Percentiles rank a stretch among this genome's conserved stretches.
Evolutionary conservation across 1,140 invertebrate species (phyloP).

Genomic region (Eumaeus atala): DNA sequence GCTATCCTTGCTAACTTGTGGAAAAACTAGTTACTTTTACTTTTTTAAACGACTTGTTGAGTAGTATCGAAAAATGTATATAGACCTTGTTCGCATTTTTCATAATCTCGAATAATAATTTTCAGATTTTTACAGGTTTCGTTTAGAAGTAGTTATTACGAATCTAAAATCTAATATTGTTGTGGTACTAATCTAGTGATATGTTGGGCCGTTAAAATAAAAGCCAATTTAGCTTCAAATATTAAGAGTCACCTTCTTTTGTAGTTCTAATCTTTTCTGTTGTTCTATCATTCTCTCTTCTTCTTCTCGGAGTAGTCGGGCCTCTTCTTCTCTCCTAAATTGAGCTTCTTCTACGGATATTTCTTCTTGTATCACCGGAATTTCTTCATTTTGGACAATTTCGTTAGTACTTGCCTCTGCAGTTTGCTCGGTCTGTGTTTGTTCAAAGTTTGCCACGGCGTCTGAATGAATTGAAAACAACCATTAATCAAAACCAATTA

Average conservation of each 20-base stretch:
- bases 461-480: background rate
- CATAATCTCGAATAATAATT: too few relatives aligned
- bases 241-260: slow-evolving; percentile 14
- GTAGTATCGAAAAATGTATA: too few relatives aligned
- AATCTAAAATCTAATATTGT: too few relatives aligned
- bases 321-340: slow-evolving; percentile 19
- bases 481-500: too few relatives aligned
- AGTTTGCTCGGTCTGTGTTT: slow-evolving; percentile 2
- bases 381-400: slow-evolving; percentile 10
- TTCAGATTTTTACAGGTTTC: too few relatives aligned
- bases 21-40: too few relatives aligned
- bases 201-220: too few relatives aligned
- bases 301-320: slow-evolving; percentile 14
- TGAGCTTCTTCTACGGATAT: slow-evolving; percentile 13
- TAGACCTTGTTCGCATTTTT: too few relatives aligned
- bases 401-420: slow-evolving; percentile 9
- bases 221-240: background rate
- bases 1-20: too few relatives aligned
- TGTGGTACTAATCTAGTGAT: too few relatives aligned
- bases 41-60: too few relatives aligned
- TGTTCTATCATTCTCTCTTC: slow-evolving; percentile 24
- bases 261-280: slow-evolving; percentile 12
- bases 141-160: too few relatives aligned
- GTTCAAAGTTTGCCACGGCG: background rate
- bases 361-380: slow-evolving; percentile 15